Base-by-base conservation (phyloP, 2,888 invertebrate species). In the Eudasyphora cyanicolor region DNA sequence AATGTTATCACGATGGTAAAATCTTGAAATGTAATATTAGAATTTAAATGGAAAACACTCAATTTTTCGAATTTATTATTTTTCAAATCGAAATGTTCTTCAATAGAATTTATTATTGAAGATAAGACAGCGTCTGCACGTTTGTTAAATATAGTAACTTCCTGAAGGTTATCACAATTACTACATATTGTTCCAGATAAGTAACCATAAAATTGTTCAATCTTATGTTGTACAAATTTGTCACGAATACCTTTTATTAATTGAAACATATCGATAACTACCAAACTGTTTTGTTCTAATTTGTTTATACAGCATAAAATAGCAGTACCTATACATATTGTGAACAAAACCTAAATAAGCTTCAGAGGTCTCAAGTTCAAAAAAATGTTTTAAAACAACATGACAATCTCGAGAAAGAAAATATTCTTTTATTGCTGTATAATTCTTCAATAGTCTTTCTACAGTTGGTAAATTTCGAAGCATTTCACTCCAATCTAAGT, bases 251-350 rank as follows among this genome's bases (percentile, higher is more conserved):
- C 19, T 45, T 60, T 78, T 10, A 78, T 27, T 45, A 71, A 24
- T 60, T 57, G 29, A 60, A 62, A 71, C 62, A 79, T 35, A 7
- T 73, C 49, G 14, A 78, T 60, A 14, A 79, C 45, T 19, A 81
- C 70, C 12, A 75, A 64, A 17, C 77, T 60, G 14, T 81, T 24
- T 57, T 54, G 12, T 42, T 84, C 77, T 4, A 80, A 38, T 76
- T 84, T 77, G 21, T 73, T 64, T 73, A 83, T 76, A 19, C 54
- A n/a, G n/a, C n/a, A n/a, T n/a, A n/a, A n/a, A n/a, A n/a, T n/a
- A n/a, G n/a, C n/a, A n/a, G n/a, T n/a, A n/a, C n/a, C n/a, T n/a
- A n/a, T n/a, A n/a, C n/a, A n/a, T n/a, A n/a, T n/a, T n/a, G n/a
- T n/a, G n/a, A n/a, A n/a, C n/a, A n/a, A n/a, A n/a, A n/a, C n/a